Conservation (phyloP, 2,888 invertebrate species). For the Cryptus armator region DNA sequence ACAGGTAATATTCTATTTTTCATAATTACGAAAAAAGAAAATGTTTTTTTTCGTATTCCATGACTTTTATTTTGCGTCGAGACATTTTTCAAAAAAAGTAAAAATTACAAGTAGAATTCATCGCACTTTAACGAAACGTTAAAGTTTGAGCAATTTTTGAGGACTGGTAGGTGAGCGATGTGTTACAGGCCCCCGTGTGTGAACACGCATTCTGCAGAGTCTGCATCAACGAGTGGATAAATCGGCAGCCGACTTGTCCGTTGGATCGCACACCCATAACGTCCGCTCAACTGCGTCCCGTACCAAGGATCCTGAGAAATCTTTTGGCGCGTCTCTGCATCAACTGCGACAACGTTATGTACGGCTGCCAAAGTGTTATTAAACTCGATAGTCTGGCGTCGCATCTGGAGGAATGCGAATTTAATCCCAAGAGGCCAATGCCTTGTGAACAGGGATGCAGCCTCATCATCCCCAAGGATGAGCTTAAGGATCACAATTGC, state of each 20-base stretch:
- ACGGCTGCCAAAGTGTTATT: constrained; percentile 94
- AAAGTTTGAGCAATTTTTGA: constrained; percentile 73
- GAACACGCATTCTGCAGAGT: constrained; percentile 98
- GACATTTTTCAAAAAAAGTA: background rate
- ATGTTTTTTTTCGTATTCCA: background rate
- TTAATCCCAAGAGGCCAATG: constrained; percentile 97
- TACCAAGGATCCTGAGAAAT: constrained; percentile 97
- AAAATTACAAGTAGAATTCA: too few relatives aligned
- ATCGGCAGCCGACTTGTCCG: constrained; percentile 97
- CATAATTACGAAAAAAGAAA: constrained; percentile 6
- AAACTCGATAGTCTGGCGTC: constrained; percentile 94
- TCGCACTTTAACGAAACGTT: background rate
- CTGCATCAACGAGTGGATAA: constrained; percentile 98
- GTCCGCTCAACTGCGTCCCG: constrained; percentile 95
- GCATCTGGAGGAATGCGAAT: constrained; percentile 96
- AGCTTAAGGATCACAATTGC: constrained; percentile 97
- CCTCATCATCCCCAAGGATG: constrained; percentile 97
- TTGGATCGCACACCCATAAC: constrained; percentile 97
- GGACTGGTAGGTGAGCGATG: constrained; percentile 80
- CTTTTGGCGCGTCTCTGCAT: constrained; percentile 95
- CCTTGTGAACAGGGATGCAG: constrained; percentile 98
- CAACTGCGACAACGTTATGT: constrained; percentile 95
- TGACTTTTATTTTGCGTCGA: too few relatives aligned
- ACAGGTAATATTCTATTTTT: constrained; percentile 88
- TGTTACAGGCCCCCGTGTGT: constrained; percentile 94